phyloP scores from a whole-genome alignment of 2,797 vertebrate genomes.

The Echeneis naucrates region DNA sequence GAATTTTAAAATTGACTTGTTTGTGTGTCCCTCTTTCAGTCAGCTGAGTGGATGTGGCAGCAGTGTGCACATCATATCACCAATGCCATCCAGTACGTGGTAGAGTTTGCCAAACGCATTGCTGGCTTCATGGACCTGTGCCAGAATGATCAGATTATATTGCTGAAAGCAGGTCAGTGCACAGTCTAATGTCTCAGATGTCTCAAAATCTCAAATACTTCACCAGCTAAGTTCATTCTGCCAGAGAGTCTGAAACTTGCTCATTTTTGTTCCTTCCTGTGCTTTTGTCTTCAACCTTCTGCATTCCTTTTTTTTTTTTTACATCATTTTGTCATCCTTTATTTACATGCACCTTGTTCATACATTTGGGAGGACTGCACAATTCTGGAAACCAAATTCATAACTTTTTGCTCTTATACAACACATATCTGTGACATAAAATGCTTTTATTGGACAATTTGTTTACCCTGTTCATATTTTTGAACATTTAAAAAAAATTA shows the following conservation, averaged over 20 bases:
- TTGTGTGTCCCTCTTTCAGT: constrained; percentile 73
- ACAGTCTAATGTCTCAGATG: constrained; percentile 27
- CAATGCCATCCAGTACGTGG: constrained; percentile 94
- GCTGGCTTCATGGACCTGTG: constrained; percentile 95
- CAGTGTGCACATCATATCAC: constrained; percentile 92
- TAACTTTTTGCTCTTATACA: constrained; percentile 17
- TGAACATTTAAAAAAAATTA: constrained; percentile 57
- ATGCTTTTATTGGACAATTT: constrained; percentile 53
- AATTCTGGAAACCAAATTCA: constrained; percentile 37
- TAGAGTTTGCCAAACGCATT: constrained; percentile 94
- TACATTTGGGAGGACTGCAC: constrained; percentile 30
- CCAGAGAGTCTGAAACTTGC: constrained; percentile 44
- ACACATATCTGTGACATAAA: constrained; percentile 32
- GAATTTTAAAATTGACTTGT: background rate
- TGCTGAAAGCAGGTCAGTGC: constrained; percentile 93
- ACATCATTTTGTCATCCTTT: constrained; percentile 25
- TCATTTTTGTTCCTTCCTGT: constrained; percentile 61
- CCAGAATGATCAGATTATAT: constrained; percentile 95
- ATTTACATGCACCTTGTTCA: constrained; percentile 32
- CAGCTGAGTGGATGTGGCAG: constrained; percentile 94
- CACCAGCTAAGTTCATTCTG: constrained; percentile 4
- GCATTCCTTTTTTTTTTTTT: constrained; percentile 47
- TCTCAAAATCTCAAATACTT: constrained; percentile 11
- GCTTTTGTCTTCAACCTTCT: constrained; percentile 79
- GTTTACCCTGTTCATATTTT: constrained; percentile 59